Percentiles rank a stretch among this genome's conserved stretches.
Conservation (phyloP, 2,888 invertebrate genomes). For the Sesamia inferens region DNA sequence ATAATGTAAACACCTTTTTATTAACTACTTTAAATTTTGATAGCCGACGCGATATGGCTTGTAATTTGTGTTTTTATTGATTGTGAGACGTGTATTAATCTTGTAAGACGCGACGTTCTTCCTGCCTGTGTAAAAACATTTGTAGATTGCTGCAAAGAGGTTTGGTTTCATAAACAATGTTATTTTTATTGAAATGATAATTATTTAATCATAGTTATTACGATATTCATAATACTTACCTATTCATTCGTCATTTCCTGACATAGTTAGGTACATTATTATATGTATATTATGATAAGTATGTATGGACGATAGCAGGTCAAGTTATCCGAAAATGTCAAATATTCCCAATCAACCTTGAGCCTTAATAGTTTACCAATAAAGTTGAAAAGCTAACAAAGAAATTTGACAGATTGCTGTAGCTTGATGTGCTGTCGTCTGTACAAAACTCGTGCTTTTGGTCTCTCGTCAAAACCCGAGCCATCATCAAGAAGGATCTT, state of each 20-base stretch:
- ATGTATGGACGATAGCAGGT: too few relatives aligned
- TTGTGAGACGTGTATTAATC: constrained; percentile 44
- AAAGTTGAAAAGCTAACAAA: too few relatives aligned
- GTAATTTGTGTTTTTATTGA: constrained; percentile 57
- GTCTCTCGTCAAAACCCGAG: neutral
- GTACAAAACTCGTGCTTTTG: too few relatives aligned
- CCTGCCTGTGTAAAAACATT: constrained; percentile 13
- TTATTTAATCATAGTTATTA: neutral
- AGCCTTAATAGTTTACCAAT: too few relatives aligned
- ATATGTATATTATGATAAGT: too few relatives aligned
- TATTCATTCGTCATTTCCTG: neutral
- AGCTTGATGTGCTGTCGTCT: too few relatives aligned
- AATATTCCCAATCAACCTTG: too few relatives aligned
- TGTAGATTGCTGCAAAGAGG: neutral
- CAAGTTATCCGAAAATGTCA: too few relatives aligned
- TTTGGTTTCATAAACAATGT: neutral
- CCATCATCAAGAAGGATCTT: neutral
- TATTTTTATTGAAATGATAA: neutral
- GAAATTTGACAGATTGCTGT: too few relatives aligned
- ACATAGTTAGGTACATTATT: too few relatives aligned
- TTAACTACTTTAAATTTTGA: constrained; percentile 56
- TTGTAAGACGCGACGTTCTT: constrained; percentile 19
- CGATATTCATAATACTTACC: neutral
- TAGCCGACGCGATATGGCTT: constrained; percentile 47
- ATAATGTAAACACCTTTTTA: constrained; percentile 66